These are phyloP conservation scores for Lepidurus packardi DNA, from an alignment of 1,140 invertebrate genomes.

Conservation along the genomic window DNA sequence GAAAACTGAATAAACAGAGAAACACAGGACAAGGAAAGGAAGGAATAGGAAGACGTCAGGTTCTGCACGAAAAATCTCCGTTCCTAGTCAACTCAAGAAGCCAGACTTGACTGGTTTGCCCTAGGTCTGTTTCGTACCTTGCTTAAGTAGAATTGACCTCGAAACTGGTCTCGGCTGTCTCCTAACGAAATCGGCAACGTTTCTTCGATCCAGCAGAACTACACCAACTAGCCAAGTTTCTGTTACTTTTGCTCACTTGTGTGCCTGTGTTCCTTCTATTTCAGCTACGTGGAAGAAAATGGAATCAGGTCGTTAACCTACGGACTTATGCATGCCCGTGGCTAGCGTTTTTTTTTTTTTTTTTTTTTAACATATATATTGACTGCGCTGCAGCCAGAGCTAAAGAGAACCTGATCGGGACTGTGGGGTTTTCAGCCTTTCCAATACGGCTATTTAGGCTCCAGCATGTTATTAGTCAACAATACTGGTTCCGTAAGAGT, in stretches of 20 bases:
- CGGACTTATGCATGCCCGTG: neutral
- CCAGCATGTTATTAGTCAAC: neutral
- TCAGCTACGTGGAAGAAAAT: neutral
- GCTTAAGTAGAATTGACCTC: neutral
- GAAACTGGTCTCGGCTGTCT: neutral
- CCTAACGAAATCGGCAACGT: neutral
- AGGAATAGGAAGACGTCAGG: neutral
- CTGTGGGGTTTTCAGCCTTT: neutral
- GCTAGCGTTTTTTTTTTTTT: neutral
- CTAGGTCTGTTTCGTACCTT: neutral
- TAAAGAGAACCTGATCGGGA: neutral
- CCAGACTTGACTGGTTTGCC: neutral
- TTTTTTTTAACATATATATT: too few relatives aligned
- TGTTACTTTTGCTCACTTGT: neutral
- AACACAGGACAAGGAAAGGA: neutral
- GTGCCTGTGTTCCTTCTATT: neutral
- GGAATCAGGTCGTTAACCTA: neutral
- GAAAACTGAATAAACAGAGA: neutral
- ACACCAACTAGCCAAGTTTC: too few relatives aligned
- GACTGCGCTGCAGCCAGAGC: neutral
- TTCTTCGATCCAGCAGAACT: too few relatives aligned
- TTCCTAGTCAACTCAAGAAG: neutral
- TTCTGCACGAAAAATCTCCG: neutral
- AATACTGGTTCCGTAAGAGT: neutral
- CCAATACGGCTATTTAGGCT: neutral